phyloP scores from a whole-genome alignment of 2,113 vertebrate genomes.

The Rhadina sibilatrix region DNA sequence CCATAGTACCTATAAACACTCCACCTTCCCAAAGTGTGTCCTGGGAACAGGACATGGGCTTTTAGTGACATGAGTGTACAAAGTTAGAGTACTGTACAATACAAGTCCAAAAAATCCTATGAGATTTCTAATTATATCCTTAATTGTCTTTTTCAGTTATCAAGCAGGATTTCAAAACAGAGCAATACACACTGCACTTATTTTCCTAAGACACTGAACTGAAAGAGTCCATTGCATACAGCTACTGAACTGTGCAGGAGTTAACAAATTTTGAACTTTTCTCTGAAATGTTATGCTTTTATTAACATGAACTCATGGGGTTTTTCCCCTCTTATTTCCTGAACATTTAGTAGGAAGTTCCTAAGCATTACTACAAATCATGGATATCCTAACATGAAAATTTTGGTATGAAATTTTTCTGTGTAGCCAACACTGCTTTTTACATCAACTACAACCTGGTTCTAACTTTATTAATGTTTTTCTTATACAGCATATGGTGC shows the following conservation, averaged over 20 bases:
- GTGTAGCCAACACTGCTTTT: not conserved
- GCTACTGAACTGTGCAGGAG: not conserved
- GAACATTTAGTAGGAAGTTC: not conserved
- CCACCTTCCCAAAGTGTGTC: not conserved
- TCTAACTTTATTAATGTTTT: not conserved
- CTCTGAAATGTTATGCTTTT: not conserved
- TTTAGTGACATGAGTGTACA: not conserved
- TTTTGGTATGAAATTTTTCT: not conserved
- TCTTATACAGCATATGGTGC: not conserved
- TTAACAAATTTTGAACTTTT: not conserved
- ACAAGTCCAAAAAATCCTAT: not conserved
- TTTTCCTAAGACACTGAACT: not conserved
- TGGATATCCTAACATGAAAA: not conserved
- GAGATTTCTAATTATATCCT: not conserved
- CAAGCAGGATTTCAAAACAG: not conserved
- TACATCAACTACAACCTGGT: not conserved
- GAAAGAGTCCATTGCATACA: not conserved
- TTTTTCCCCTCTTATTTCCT: not conserved
- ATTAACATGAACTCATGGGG: not conserved
- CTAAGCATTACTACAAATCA: not conserved
- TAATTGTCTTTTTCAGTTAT: not conserved
- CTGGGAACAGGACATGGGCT: fast-evolving
- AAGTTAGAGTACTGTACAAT: not conserved
- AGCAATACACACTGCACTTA: not conserved
- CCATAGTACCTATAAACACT: not conserved